Percentiles rank a stretch among this genome's conserved stretches.
Evolutionary conservation across 1,140 invertebrate genomes (phyloP).

Genomic region (Cecropterus lyciades): DNA sequence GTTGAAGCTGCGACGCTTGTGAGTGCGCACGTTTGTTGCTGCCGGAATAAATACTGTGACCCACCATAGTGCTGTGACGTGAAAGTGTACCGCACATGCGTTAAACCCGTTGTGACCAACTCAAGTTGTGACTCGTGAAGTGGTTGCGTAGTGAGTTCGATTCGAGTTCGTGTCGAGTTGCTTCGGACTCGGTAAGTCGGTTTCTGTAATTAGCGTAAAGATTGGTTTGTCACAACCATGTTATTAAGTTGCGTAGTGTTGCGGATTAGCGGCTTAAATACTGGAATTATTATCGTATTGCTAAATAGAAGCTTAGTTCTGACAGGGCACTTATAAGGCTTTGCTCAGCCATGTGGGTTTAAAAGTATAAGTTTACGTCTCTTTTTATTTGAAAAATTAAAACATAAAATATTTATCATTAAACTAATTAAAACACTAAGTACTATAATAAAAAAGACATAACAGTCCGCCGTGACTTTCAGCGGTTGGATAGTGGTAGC

Average conservation of each 20-base stretch:
- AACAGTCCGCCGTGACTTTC: too few relatives aligned
- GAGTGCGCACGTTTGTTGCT: constrained; percentile 49
- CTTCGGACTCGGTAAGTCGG: constrained; percentile 55
- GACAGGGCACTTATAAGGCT: constrained; percentile 19
- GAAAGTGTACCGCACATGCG: constrained; percentile 58
- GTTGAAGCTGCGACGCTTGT: constrained; percentile 66
- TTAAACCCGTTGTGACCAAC: constrained; percentile 52
- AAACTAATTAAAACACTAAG: constrained; percentile 4
- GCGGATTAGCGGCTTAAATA: constrained; percentile 21
- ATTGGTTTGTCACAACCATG: constrained; percentile 23
- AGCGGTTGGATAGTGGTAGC: not conserved
- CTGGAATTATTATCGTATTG: constrained; percentile 26
- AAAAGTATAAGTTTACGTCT: not conserved
- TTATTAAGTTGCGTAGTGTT: constrained; percentile 19
- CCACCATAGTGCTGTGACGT: constrained; percentile 67
- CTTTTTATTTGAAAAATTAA: not conserved
- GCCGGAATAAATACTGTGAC: constrained; percentile 56
- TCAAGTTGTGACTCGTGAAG: constrained; percentile 61
- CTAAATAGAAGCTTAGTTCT: constrained; percentile 19
- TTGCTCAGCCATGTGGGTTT: constrained; percentile 6
- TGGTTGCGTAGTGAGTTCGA: constrained; percentile 57
- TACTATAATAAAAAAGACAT: too few relatives aligned
- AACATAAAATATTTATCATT: too few relatives aligned
- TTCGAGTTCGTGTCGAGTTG: constrained; percentile 46
- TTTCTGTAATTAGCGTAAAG: constrained; percentile 55